Evolutionary conservation across 2,113 vertebrate species (phyloP), one percentile per base, ranked within the genome.

Genomic region (Misgurnus anguillicaudatus): DNA sequence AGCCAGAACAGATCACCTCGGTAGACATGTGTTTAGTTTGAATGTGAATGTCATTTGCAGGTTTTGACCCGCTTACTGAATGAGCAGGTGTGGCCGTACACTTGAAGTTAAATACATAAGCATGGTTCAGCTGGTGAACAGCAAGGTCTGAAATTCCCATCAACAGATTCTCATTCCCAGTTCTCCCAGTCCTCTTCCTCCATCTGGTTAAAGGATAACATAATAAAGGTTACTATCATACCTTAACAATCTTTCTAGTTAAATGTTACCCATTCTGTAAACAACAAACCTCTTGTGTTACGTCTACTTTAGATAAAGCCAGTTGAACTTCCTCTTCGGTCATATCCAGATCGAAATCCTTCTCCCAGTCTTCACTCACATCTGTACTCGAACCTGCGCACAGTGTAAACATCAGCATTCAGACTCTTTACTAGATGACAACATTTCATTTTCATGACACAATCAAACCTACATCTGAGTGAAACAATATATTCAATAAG

Each of bases 281-380:
- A 61, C 7, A 36, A 76, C 74, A 76, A 36, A 96, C 97, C 94
- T 98, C 95, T 77, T 92, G 95, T 1, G 96, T 92, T 72, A 93
- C 89, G 0, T 95, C 95, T 65, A 95, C 94, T 90, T 95, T 95
- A 0, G 97, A 95, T 9, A 99, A 93, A 0, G 95, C 97, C 90
- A 97, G 82, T 85, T 98, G 97, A 39, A 99, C 97, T 85, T 99
- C 98, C 63, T 99, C 98, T 60, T 99, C 98, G 0, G 97, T 99
- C 98, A 99, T 99, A 89, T 99, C 98, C 92, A 99, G 87, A 83
- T 99, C 97, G 79, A 99, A 99, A 84, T 99, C 98, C 87, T 99
- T 99, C 58, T 99, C 98, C 98, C 98, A 99, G 90, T 98, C 98
- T 86, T 99, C 98, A 0, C 98, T 99, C 85, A 99, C 95, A 2